These are phyloP conservation scores for Eriocheir sinensis DNA, from an alignment of 1,140 invertebrate genomes.

Conservation along the genomic window DNA sequence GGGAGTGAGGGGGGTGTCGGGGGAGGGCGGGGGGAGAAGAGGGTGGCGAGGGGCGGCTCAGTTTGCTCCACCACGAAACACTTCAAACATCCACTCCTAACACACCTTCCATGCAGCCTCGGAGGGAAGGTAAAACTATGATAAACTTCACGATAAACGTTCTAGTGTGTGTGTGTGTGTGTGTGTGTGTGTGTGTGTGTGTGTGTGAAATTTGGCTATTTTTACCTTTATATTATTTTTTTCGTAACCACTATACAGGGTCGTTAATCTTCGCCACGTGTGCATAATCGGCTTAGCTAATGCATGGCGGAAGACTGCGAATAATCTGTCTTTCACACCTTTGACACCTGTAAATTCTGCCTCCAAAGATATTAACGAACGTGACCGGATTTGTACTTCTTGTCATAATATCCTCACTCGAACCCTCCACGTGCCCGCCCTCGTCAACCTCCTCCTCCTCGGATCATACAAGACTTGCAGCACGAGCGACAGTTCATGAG, in stretches of 20 bases:
- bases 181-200: too few relatives aligned
- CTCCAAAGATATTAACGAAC: too few relatives aligned
- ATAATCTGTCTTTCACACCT: too few relatives aligned
- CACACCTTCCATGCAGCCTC: background rate
- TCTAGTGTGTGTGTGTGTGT: background rate
- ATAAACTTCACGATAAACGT: background rate
- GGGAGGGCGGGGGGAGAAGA: background rate
- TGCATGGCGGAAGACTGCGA: too few relatives aligned
- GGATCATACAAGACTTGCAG: constrained; percentile 30
- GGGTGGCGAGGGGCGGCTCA: background rate
- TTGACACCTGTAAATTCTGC: too few relatives aligned
- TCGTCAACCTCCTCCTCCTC: background rate
- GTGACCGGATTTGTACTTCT: too few relatives aligned
- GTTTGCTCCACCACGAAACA: background rate
- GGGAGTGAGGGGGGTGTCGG: background rate
- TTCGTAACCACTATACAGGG: too few relatives aligned
- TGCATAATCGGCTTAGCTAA: too few relatives aligned
- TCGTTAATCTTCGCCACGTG: too few relatives aligned
- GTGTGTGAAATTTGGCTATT: too few relatives aligned
- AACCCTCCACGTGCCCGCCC: background rate
- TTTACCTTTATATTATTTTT: too few relatives aligned
- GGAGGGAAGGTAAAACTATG: background rate
- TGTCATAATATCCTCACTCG: too few relatives aligned
- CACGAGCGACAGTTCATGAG: constrained; percentile 56
- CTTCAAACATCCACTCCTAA: background rate